phyloP scores from a whole-genome alignment of 2,113 vertebrate genomes.

The Catharus bicknelli region DNA sequence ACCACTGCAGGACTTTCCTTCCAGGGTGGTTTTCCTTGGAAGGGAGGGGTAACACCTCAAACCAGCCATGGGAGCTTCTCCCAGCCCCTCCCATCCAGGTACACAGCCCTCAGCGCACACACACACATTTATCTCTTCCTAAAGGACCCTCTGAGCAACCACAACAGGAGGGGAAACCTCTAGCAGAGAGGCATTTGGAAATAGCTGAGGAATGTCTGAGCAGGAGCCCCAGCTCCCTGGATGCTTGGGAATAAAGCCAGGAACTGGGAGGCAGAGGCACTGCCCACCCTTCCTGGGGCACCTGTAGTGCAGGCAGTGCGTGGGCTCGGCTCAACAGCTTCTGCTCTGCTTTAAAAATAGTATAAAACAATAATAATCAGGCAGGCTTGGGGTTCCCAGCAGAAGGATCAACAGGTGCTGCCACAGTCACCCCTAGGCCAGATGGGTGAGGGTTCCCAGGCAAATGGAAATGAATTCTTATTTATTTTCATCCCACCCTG shows the following conservation, averaged over 20 bases:
- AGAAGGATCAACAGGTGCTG: not conserved
- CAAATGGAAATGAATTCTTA: not conserved
- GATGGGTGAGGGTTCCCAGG: not conserved
- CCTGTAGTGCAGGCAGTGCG: not conserved
- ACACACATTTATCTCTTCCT: accelerated
- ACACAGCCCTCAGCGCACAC: not conserved
- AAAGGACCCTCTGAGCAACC: not conserved
- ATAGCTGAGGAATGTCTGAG: not conserved
- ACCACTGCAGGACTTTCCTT: not conserved
- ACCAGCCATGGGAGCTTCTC: not conserved
- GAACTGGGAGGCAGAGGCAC: not conserved
- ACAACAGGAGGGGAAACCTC: accelerated
- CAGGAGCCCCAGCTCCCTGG: not conserved
- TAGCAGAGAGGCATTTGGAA: not conserved
- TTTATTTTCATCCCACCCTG: not conserved
- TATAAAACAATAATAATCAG: accelerated
- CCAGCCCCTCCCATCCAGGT: not conserved
- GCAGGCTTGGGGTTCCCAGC: not conserved
- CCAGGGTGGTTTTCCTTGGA: not conserved
- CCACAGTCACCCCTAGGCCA: accelerated
- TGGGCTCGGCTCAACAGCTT: not conserved
- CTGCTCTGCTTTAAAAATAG: not conserved
- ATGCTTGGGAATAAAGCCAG: not conserved
- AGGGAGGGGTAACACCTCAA: not conserved
- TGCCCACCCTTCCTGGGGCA: not conserved